These are phyloP conservation scores for Lissonota sp. DNA, from an alignment of 2,888 invertebrate species.

Conservation along the genomic window DNA sequence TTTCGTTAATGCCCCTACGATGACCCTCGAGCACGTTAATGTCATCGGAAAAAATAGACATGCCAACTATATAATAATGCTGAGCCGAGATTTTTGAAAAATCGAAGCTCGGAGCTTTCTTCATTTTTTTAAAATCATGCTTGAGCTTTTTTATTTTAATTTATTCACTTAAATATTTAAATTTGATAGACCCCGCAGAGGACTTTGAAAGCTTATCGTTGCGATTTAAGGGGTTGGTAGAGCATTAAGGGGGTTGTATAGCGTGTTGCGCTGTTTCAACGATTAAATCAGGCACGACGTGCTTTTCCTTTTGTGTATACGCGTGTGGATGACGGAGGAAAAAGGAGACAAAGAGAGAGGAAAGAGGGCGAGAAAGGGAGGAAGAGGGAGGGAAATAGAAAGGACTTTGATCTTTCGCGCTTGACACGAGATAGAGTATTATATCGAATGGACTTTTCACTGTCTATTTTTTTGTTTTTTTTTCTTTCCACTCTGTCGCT, in stretches of 20 bases:
- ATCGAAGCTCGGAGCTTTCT: too few relatives aligned
- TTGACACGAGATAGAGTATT: not conserved
- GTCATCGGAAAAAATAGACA: too few relatives aligned
- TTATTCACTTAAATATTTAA: too few relatives aligned
- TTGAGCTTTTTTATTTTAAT: too few relatives aligned
- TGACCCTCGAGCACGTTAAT: too few relatives aligned
- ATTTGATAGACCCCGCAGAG: not conserved
- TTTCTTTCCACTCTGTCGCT: slow-evolving; percentile 3
- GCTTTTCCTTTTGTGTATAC: not conserved
- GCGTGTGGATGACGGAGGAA: not conserved
- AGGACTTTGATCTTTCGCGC: slow-evolving; percentile 25
- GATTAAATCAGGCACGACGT: slow-evolving; percentile 26
- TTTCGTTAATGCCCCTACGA: too few relatives aligned
- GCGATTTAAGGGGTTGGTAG: not conserved
- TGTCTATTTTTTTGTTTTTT: not conserved
- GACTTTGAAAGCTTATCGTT: not conserved
- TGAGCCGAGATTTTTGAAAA: too few relatives aligned
- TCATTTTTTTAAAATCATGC: too few relatives aligned
- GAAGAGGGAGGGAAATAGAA: slow-evolving; percentile 1
- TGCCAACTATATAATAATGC: too few relatives aligned
- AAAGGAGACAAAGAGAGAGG: not conserved
- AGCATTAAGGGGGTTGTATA: not conserved
- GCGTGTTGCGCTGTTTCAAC: slow-evolving; percentile 22
- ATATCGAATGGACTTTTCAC: too few relatives aligned
- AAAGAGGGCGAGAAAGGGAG: not conserved